A percentile compares a stretch with the other conserved stretches of the same genome.
Evolutionary conservation across 2,797 vertebrate species (phyloP).

Genomic region (Buceros bicornis): DNA sequence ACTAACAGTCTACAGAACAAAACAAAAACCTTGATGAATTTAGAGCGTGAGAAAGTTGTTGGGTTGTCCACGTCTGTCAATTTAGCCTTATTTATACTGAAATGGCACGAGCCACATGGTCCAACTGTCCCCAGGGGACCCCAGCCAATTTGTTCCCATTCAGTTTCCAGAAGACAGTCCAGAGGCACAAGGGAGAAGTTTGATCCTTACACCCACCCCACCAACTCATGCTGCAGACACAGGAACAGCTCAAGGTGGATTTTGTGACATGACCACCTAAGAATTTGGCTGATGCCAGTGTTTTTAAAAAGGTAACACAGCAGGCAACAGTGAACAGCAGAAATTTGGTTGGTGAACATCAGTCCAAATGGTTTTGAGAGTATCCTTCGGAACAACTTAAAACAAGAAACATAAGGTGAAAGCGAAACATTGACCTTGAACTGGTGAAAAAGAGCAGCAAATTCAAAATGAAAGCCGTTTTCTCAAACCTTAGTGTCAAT

Average conservation of each 20-base stretch:
- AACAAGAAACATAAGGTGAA: background rate
- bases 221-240: background rate
- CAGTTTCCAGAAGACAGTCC: background rate
- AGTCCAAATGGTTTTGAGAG: background rate
- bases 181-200: background rate
- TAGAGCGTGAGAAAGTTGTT: constrained; percentile 15
- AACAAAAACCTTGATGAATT: background rate
- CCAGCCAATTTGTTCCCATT: background rate
- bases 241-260: background rate
- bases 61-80: background rate
- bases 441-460: background rate
- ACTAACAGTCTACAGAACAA: background rate
- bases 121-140: background rate
- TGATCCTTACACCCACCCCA: background rate
- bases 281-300: background rate
- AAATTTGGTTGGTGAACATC: background rate
- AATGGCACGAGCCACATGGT: background rate
- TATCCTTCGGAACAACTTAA: background rate
- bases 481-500: background rate
- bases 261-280: background rate
- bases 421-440: background rate
- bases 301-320: background rate
- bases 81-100: constrained; percentile 14
- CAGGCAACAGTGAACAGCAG: background rate
- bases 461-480: background rate